Conservation (phyloP, 1,140 invertebrate species). For the Camponotus pennsylvanicus region DNA sequence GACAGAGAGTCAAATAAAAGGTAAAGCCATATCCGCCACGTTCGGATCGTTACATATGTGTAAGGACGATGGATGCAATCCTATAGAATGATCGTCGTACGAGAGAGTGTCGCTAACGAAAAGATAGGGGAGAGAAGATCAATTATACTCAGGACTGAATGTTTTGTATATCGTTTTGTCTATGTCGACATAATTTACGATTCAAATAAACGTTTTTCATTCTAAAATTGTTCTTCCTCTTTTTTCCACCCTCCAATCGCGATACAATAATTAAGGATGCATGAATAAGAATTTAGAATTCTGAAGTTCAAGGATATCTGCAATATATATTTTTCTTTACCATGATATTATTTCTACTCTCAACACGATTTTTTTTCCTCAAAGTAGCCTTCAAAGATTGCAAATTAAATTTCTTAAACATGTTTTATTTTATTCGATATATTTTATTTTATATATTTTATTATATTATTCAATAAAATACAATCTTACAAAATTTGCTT, state of each 20-base stretch:
- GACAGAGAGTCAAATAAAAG: neutral
- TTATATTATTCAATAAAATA: too few species aligned
- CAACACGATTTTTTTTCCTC: neutral
- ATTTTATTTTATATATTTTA: neutral
- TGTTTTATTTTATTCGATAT: neutral
- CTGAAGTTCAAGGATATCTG: neutral
- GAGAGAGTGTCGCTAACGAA: slow-evolving; percentile 56
- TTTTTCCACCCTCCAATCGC: neutral
- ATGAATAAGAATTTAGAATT: neutral
- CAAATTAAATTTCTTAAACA: neutral
- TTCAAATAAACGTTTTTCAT: slow-evolving; percentile 85
- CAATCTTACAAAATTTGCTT: neutral
- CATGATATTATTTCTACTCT: neutral
- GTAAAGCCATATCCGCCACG: neutral
- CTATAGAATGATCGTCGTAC: slow-evolving; percentile 40
- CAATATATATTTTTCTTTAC: neutral
- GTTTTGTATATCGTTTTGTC: slow-evolving; percentile 81
- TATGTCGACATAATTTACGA: slow-evolving; percentile 82
- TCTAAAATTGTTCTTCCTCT: slow-evolving; percentile 57
- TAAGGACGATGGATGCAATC: slow-evolving; percentile 59
- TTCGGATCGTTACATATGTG: slow-evolving; percentile 32
- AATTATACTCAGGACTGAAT: slow-evolving; percentile 76
- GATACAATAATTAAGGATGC: neutral
- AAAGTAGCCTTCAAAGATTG: neutral
- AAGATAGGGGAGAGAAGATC: slow-evolving; percentile 66